A percentile compares a stretch with the other conserved stretches of the same genome.
Evolutionary conservation across 2,888 invertebrate genomes (phyloP).

Genomic region (Tyria jacobaeae): DNA sequence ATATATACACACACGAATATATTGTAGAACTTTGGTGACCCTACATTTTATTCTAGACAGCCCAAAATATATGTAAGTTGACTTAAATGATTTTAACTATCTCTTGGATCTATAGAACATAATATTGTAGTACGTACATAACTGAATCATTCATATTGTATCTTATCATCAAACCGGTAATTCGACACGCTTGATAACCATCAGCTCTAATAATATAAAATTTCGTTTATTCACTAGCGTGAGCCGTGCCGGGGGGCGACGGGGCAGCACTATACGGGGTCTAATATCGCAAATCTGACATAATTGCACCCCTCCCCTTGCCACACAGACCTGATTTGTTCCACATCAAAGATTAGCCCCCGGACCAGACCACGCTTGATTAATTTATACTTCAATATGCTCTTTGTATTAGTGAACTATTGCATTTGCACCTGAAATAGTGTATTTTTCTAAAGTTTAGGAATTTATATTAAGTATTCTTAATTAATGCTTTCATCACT

Average conservation of each 20-base stretch:
- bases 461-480: no score
- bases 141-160: not conserved
- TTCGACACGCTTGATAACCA: conserved; percentile 27
- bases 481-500: no score
- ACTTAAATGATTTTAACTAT: no score
- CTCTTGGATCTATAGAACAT: conserved; percentile 4
- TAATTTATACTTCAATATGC: conserved; percentile 3
- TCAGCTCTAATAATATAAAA: conserved; percentile 23
- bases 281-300: conserved; percentile 46
- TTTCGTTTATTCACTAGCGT: conserved; percentile 18
- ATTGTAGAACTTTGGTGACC: no score
- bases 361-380: conserved; percentile 9
- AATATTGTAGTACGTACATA: conserved; percentile 7
- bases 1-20: no score
- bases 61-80: no score
- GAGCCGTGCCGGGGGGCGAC: not conserved
- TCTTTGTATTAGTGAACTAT: not conserved
- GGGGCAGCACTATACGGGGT: conserved; percentile 19
- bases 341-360: conserved; percentile 32
- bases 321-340: conserved; percentile 24
- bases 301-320: conserved; percentile 33
- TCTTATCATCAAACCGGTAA: conserved; percentile 30
- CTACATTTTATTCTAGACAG: no score
- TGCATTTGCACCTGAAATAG: not conserved
- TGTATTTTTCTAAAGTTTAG: no score